Percentiles rank a stretch among this genome's conserved stretches.
phyloP scores from a whole-genome alignment of 2,888 invertebrate genomes.

The Alentia gelatinosa region DNA sequence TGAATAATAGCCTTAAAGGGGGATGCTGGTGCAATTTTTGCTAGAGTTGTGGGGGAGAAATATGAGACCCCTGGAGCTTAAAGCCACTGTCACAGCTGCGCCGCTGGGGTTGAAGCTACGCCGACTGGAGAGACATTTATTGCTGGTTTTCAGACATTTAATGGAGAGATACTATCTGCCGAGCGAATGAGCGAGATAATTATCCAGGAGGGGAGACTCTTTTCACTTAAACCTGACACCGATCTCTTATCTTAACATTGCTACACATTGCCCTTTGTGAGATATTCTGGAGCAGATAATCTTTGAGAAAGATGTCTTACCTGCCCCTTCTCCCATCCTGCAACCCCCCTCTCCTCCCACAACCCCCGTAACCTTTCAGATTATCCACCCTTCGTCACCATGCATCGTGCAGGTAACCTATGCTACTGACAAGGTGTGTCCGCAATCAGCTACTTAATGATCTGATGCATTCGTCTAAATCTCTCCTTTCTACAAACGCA shows the following conservation, averaged over 20 bases:
- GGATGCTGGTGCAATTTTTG: not conserved
- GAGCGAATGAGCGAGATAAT: not conserved
- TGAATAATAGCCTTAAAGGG: slow-evolving; percentile 1
- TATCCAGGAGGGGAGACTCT: not conserved
- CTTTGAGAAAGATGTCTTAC: not conserved
- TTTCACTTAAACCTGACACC: slow-evolving; percentile 1
- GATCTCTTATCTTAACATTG: not conserved
- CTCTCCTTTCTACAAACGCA: no score
- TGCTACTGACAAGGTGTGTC: not conserved
- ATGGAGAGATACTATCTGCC: not conserved
- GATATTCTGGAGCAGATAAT: not conserved
- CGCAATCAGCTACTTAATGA: no score
- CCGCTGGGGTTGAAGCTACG: not conserved
- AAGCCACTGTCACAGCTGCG: not conserved
- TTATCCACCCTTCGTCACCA: not conserved
- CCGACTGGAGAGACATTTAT: not conserved
- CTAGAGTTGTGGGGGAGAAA: not conserved
- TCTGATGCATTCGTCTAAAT: no score
- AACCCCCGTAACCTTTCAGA: no score
- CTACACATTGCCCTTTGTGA: not conserved
- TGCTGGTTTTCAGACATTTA: slow-evolving; percentile 17
- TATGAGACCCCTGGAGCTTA: not conserved
- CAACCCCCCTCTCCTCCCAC: not conserved
- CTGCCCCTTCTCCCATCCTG: not conserved
- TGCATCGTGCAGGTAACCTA: not conserved